Evolutionary conservation across 2,888 invertebrate genomes (phyloP).

Genomic region (Cryptus viduatorius): DNA sequence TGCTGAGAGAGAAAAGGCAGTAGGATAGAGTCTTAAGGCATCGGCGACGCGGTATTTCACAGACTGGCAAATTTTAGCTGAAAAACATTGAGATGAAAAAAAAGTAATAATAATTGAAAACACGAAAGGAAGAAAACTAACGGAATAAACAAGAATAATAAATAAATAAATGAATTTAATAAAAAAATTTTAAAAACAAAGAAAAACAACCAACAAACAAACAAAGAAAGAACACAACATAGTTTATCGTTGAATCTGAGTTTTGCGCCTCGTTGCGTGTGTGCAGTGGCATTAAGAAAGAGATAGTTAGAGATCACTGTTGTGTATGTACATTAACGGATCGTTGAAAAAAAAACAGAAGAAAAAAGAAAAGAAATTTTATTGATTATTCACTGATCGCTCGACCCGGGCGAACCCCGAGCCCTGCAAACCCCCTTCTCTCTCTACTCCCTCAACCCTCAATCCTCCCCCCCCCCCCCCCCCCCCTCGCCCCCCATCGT

Average conservation of each 20-base stretch:
- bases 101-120: conserved; percentile 24
- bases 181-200: conserved; percentile 32
- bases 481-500: too few relatives aligned
- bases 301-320: conserved; percentile 75
- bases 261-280: conserved; percentile 77
- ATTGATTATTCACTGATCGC: conserved; percentile 71
- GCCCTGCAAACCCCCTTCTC: conserved; percentile 5
- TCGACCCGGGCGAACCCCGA: conserved; percentile 71
- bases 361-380: conserved; percentile 54
- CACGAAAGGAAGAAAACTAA: conserved; percentile 19
- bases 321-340: conserved; percentile 77
- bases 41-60: conserved; percentile 80
- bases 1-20: conserved; percentile 66
- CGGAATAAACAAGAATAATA: conserved; percentile 36
- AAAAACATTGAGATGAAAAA: conserved; percentile 40
- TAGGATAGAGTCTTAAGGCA: conserved; percentile 62
- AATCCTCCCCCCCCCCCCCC: too few relatives aligned
- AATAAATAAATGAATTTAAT: conserved; percentile 27
- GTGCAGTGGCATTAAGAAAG: conserved; percentile 82
- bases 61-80: conserved; percentile 79
- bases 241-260: conserved; percentile 81
- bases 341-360: conserved; percentile 64
- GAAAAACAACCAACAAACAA: conserved; percentile 53
- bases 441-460: conserved; percentile 25
- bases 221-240: conserved; percentile 71